These are phyloP conservation scores for Acanthosoma haemorrhoidale DNA, from an alignment of 2,888 invertebrate genomes.

Conservation along the genomic window DNA sequence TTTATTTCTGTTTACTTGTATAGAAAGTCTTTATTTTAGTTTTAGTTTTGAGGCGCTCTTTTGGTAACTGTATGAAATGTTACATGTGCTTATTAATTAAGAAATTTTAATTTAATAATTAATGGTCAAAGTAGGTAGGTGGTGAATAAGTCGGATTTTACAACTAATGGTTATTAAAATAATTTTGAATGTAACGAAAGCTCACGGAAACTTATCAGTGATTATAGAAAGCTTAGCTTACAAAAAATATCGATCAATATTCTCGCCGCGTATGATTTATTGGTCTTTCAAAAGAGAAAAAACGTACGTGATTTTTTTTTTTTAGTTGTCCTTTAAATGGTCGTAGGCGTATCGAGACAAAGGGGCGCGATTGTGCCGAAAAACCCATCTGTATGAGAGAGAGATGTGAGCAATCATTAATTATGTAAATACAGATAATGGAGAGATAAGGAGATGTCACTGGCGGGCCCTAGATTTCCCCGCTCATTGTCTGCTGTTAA, in stretches of 20 bases:
- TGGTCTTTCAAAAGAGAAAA: neutral
- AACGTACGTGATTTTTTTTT: neutral
- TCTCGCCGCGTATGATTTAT: slow-evolving; percentile 3
- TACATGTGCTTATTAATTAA: too few relatives aligned
- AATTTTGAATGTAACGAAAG: too few relatives aligned
- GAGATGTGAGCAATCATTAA: slow-evolving; percentile 22
- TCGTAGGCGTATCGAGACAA: slow-evolving; percentile 3
- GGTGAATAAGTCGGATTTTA: too few relatives aligned
- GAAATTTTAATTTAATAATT: too few relatives aligned
- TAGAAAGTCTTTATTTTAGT: too few relatives aligned
- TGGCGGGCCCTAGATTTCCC: slow-evolving; percentile 14
- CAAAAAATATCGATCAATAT: slow-evolving; percentile 14
- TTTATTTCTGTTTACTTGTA: too few relatives aligned
- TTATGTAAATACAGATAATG: slow-evolving; percentile 25
- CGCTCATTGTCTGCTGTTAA: slow-evolving; percentile 19
- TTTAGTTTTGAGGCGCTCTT: too few relatives aligned
- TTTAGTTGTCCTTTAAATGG: neutral
- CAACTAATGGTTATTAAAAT: too few relatives aligned
- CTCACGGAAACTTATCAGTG: too few relatives aligned
- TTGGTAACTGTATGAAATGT: too few relatives aligned
- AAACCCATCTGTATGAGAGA: slow-evolving; percentile 10
- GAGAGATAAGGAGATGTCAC: slow-evolving; percentile 9
- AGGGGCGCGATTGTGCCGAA: neutral
- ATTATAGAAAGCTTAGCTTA: too few relatives aligned
- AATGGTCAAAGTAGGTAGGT: too few relatives aligned